phyloP scores from a whole-genome alignment of 2,113 vertebrate genomes.

The Sapayoa aenigma region DNA sequence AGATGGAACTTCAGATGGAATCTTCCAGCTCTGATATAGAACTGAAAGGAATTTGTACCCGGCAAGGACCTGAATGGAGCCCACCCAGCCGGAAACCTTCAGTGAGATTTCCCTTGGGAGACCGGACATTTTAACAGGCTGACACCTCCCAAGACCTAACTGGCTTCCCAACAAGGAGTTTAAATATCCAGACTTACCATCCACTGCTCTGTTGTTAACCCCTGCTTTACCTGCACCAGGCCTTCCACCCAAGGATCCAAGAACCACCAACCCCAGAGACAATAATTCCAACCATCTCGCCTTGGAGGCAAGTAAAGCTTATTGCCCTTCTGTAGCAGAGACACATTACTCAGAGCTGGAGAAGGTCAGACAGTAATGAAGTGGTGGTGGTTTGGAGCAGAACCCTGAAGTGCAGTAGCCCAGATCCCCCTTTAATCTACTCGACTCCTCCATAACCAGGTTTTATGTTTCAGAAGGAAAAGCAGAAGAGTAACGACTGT shows the following conservation, averaged over 20 bases:
- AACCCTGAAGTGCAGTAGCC: not conserved
- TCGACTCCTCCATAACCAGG: not conserved
- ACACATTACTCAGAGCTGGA: not conserved
- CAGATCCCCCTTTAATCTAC: slow-evolving; percentile 4
- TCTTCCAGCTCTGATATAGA: not conserved
- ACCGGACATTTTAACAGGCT: not conserved
- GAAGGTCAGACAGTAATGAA: slow-evolving; percentile 47
- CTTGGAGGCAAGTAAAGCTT: not conserved
- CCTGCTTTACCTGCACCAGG: not conserved
- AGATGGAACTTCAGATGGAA: not conserved
- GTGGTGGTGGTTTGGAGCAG: slow-evolving; percentile 7
- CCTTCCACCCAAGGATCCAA: not conserved
- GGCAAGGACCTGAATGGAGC: not conserved
- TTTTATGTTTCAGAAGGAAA: slow-evolving; percentile 11
- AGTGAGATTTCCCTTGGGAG: not conserved
- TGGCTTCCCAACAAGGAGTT: not conserved
- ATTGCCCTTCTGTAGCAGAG: not conserved
- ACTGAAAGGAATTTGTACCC: not conserved
- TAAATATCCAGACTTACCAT: not conserved
- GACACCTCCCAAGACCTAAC: not conserved
- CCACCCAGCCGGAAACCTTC: not conserved
- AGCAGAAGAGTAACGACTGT: not conserved
- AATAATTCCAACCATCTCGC: not conserved
- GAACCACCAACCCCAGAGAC: not conserved
- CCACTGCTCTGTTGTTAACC: not conserved